These are phyloP conservation scores for Myotis yumanensis DNA, from an alignment of 2,113 vertebrate genomes.

Conservation along the genomic window DNA sequence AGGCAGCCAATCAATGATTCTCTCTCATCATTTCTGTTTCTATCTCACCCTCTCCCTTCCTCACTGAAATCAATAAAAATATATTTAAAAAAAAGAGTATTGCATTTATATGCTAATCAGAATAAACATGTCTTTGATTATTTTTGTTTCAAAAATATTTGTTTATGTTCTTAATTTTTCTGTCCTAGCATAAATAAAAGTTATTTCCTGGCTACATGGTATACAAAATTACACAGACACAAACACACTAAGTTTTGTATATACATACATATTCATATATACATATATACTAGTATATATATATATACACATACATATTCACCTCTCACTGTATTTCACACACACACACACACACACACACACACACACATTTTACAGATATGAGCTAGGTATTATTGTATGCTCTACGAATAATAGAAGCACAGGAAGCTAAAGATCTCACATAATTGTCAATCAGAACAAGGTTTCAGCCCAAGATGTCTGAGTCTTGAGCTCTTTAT, in stretches of 20 bases:
- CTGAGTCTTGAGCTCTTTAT: not conserved
- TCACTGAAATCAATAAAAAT: too few species aligned
- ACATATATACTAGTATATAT: not conserved
- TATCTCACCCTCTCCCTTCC: too few species aligned
- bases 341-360: not conserved
- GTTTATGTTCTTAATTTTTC: not conserved
- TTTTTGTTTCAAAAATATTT: conserved; percentile 7
- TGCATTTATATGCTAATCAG: not conserved
- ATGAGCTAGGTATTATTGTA: not conserved
- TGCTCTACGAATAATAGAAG: not conserved
- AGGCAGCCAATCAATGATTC: too few species aligned
- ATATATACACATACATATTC: not conserved
- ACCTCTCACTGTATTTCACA: not conserved
- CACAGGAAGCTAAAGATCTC: not conserved
- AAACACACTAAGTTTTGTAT: not conserved
- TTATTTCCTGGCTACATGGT: not conserved
- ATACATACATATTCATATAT: not conserved
- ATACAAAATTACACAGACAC: not conserved
- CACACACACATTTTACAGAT: not conserved
- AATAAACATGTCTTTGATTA: not conserved
- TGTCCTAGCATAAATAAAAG: not conserved
- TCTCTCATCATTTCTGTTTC: too few species aligned
- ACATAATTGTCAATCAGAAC: not conserved
- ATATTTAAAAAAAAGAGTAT: not conserved
- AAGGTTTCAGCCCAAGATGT: not conserved